Percentiles rank a stretch among this genome's conserved stretches.
Evolutionary conservation across 1,140 invertebrate genomes (phyloP).

Genomic region (Euwallacea fornicatus): DNA sequence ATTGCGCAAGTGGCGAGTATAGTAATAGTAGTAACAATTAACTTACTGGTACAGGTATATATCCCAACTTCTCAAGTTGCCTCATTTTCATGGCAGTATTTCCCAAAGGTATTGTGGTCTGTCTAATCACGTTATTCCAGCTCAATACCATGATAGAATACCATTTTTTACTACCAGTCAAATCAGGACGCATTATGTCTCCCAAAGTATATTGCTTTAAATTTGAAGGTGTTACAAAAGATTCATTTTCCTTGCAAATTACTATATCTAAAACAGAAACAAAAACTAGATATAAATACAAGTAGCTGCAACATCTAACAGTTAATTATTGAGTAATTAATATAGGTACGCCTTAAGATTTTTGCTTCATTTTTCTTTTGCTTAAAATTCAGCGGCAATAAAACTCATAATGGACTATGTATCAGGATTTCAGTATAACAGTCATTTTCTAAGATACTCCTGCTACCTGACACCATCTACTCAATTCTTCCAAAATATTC

Average conservation of each 20-base stretch:
- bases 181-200: slow-evolving; percentile 52
- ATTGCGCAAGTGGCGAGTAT: no score
- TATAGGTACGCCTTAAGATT: no score
- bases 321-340: no score
- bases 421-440: no score
- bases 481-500: not conserved
- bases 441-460: no score
- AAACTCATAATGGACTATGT: no score
- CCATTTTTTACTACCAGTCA: slow-evolving; percentile 54
- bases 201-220: slow-evolving; percentile 51
- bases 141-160: slow-evolving; percentile 55
- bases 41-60: slow-evolving; percentile 60
- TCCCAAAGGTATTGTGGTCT: slow-evolving; percentile 53
- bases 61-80: slow-evolving; percentile 61
- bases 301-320: not conserved
- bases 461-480: not conserved
- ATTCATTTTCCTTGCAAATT: slow-evolving; percentile 57
- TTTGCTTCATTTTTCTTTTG: no score
- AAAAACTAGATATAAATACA: not conserved
- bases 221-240: slow-evolving; percentile 50
- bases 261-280: slow-evolving; percentile 55
- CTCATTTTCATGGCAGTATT: slow-evolving; percentile 56
- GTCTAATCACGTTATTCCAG: slow-evolving; percentile 53
- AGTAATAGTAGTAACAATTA: not conserved
- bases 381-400: no score